A percentile compares a stretch with the other conserved stretches of the same genome.
phyloP scores from a whole-genome alignment of 2,113 vertebrate species.

The Calidris pygmaea region DNA sequence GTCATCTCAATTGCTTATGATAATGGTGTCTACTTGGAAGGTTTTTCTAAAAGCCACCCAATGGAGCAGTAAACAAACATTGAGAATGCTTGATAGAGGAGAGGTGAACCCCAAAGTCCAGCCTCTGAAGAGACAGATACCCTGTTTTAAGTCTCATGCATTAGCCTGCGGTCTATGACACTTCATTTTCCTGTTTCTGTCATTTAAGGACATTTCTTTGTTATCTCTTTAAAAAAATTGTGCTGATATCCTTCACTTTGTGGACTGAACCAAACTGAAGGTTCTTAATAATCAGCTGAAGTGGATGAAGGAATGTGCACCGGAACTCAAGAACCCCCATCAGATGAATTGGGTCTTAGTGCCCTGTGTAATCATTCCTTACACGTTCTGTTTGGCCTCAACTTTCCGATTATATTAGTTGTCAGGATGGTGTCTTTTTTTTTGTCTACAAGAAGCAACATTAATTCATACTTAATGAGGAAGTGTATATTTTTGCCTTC shows the following conservation, averaged over 20 bases:
- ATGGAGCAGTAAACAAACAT: neutral
- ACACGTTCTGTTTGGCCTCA: neutral
- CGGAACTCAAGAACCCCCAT: neutral
- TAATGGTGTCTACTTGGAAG: neutral
- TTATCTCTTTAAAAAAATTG: neutral
- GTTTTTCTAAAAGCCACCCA: neutral
- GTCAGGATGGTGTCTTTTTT: neutral
- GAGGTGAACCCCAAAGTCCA: neutral
- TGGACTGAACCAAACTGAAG: neutral
- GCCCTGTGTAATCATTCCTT: neutral
- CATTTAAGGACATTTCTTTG: neutral
- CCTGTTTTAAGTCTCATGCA: neutral
- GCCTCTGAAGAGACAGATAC: neutral
- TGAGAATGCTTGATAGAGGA: neutral
- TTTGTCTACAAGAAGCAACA: neutral
- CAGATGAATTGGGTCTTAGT: neutral
- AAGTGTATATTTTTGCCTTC: neutral
- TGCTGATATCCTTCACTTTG: neutral
- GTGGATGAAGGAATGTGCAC: neutral
- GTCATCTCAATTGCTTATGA: neutral
- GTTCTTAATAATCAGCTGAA: neutral
- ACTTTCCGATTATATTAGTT: neutral
- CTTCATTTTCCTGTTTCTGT: neutral
- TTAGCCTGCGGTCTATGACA: neutral
- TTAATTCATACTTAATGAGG: neutral